These are phyloP conservation scores for Prorops nasuta DNA, from an alignment of 1,140 invertebrate species.

Conservation along the genomic window DNA sequence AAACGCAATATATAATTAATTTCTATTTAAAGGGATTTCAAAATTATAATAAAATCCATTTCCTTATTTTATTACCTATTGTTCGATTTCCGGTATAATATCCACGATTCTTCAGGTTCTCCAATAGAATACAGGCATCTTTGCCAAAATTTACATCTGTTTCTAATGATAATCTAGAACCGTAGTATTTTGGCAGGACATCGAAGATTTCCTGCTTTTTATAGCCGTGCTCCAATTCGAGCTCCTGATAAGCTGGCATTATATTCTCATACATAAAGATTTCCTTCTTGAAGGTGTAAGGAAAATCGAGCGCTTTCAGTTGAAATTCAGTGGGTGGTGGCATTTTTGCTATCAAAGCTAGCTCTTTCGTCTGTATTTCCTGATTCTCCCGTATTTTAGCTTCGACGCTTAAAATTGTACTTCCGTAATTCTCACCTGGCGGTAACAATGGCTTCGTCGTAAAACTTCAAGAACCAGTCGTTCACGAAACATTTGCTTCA, in stretches of 20 bases:
- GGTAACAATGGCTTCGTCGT: conserved; percentile 30
- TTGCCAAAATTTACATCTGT: conserved; percentile 52
- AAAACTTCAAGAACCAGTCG: conserved; percentile 28
- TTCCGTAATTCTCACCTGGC: conserved; percentile 64
- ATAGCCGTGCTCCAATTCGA: conserved; percentile 45
- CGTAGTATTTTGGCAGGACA: conserved; percentile 57
- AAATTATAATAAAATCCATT: too few species aligned
- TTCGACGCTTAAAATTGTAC: conserved; percentile 55
- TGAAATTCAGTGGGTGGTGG: conserved; percentile 44
- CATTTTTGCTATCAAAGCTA: conserved; percentile 52
- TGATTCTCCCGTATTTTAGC: conserved; percentile 27
- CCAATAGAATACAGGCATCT: conserved; percentile 59
- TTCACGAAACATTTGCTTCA: conserved; percentile 28
- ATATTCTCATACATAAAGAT: conserved; percentile 42
- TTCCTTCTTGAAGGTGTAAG: conserved; percentile 50
- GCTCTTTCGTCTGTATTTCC: conserved; percentile 21
- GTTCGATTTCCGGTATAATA: conserved; percentile 56
- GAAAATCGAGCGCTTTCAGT: conserved; percentile 41
- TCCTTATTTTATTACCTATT: too few species aligned
- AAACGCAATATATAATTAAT: too few species aligned
- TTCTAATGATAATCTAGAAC: conserved; percentile 53
- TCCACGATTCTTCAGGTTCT: conserved; percentile 57
- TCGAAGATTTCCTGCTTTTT: conserved; percentile 46
- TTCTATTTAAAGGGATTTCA: too few species aligned
- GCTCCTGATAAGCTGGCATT: conserved; percentile 36